Conservation (phyloP, 2,888 invertebrate species). For the Dynastes hyllus region DNA sequence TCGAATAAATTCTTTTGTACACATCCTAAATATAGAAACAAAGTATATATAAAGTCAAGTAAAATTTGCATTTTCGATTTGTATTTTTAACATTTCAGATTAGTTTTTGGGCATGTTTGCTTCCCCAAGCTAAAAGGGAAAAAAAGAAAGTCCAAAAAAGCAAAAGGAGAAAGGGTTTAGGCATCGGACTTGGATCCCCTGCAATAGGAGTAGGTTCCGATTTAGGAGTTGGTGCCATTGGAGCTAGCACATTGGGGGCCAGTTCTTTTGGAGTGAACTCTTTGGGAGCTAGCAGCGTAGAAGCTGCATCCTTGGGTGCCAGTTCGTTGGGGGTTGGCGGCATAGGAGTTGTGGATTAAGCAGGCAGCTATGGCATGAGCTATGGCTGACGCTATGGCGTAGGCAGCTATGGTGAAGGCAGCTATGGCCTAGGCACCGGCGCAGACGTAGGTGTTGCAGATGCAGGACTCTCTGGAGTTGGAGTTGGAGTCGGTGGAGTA, state of each 20-base stretch:
- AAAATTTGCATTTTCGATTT: background rate
- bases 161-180: too few relatives aligned
- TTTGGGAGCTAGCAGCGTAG: background rate
- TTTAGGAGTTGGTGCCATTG: conserved; percentile 1
- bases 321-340: background rate
- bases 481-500: conserved; percentile 2
- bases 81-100: conserved; percentile 23
- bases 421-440: conserved; percentile 11
- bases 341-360: conserved; percentile 6
- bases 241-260: background rate
- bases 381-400: background rate
- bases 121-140: conserved; percentile 24
- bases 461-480: background rate
- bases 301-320: background rate
- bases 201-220: conserved; percentile 12
- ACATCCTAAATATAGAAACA: too few relatives aligned
- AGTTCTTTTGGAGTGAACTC: background rate
- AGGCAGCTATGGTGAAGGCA: background rate
- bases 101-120: conserved; percentile 37
- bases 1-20: too few relatives aligned
- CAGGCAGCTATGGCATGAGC: conserved; percentile 3
- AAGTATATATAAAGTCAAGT: too few relatives aligned
- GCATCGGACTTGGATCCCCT: conserved; percentile 25
- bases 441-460: background rate
- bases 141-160: conserved; percentile 33